Evolutionary conservation across 2,888 invertebrate species (phyloP).

Genomic region (Drosophila dives): DNA sequence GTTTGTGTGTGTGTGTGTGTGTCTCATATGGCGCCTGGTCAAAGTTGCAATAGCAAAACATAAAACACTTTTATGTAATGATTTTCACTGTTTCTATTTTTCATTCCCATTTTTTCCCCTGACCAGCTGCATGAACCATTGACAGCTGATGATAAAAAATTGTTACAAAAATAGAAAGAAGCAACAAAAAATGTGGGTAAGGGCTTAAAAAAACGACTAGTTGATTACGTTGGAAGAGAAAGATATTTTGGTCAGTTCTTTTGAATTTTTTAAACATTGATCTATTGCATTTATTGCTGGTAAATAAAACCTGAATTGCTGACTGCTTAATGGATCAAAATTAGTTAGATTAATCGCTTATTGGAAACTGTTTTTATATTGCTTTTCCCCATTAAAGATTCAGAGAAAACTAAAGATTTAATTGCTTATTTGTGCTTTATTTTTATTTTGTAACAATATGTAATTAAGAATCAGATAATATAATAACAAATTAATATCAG

Average conservation of each 20-base stretch:
- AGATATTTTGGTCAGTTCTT: background rate
- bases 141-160: constrained; percentile 81
- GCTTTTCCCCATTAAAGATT: background rate
- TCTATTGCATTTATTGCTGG: background rate
- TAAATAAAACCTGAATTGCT: background rate
- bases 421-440: background rate
- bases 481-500: background rate
- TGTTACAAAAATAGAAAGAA: constrained; percentile 59
- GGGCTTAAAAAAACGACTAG: background rate
- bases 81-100: constrained; percentile 49
- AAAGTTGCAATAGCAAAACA: constrained; percentile 75
- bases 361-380: background rate
- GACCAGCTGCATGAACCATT: constrained; percentile 73
- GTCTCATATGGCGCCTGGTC: constrained; percentile 62
- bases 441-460: background rate
- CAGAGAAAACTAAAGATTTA: background rate
- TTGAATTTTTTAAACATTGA: background rate
- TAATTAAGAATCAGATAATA: background rate
- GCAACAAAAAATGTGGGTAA: constrained; percentile 14
- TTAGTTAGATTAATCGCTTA: background rate
- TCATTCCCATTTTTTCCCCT: constrained; percentile 30
- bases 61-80: constrained; percentile 78
- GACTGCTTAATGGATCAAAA: background rate
- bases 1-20: constrained; percentile 29
- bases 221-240: background rate